phyloP scores from a whole-genome alignment of 2,113 vertebrate genomes.

The Forbesichthys agassizii region DNA sequence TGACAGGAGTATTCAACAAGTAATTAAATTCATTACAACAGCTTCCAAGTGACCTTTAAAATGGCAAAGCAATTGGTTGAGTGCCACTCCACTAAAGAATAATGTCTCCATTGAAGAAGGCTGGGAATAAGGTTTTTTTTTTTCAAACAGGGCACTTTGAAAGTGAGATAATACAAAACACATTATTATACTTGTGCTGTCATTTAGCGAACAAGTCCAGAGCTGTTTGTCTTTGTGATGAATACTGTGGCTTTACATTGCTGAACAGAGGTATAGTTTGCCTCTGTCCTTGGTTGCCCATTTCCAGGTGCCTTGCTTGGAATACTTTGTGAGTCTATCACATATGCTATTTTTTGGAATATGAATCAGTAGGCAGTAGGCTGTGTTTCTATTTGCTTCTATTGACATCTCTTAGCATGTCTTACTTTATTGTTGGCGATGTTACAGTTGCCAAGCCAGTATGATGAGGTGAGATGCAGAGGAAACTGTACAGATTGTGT shows the following conservation, averaged over 20 bases:
- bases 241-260: too few species aligned
- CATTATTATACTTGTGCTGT: neutral
- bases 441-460: constrained; percentile 15
- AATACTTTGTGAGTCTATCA: too few species aligned
- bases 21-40: constrained; percentile 43
- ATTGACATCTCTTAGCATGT: constrained; percentile 4
- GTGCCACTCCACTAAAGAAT: constrained; percentile 27
- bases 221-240: too few species aligned
- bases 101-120: constrained; percentile 21
- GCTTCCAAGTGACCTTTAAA: constrained; percentile 40
- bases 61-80: constrained; percentile 36
- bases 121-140: neutral
- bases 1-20: constrained; percentile 25
- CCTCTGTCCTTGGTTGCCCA: too few species aligned
- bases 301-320: too few species aligned
- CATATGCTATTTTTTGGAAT: too few species aligned
- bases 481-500: constrained; percentile 16
- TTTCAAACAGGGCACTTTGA: constrained; percentile 13
- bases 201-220: too few species aligned
- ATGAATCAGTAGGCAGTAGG: too few species aligned
- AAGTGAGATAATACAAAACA: neutral
- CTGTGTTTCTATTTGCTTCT: neutral
- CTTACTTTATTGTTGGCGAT: constrained; percentile 1
- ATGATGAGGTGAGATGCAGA: constrained; percentile 13
- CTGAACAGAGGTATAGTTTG: too few species aligned